Evolutionary conservation across 2,113 vertebrate genomes (phyloP).

Genomic region (Sapayoa aenigma): DNA sequence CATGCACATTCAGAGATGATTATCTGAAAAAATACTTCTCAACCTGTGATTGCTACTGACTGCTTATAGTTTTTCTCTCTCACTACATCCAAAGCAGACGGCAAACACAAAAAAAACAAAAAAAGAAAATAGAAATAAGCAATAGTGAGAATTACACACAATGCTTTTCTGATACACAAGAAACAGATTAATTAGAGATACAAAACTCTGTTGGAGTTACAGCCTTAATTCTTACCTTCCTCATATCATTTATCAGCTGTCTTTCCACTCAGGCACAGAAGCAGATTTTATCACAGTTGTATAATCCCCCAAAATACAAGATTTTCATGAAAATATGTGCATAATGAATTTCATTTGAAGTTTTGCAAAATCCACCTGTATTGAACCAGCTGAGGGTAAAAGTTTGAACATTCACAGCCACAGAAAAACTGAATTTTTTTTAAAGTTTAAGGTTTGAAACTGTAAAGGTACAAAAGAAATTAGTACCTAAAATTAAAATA

Average conservation of each 20-base stretch:
- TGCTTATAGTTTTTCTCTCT: not conserved
- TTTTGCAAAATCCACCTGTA: not conserved
- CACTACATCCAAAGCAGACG: not conserved
- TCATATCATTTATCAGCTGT: not conserved
- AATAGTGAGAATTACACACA: not conserved
- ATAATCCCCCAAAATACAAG: not conserved
- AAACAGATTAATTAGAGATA: not conserved
- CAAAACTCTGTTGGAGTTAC: not conserved
- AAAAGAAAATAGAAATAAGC: not conserved
- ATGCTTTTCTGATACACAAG: not conserved
- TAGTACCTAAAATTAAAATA: conserved; percentile 8
- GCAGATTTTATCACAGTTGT: not conserved
- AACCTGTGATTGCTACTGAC: not conserved
- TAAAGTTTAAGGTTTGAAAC: not conserved
- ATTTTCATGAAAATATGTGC: not conserved
- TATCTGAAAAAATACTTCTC: not conserved
- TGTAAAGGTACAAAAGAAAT: not conserved
- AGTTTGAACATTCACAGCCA: not conserved
- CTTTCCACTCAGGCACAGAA: not conserved
- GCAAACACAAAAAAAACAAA: not conserved
- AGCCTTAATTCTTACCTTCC: not conserved
- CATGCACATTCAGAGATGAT: not conserved
- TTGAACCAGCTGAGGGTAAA: not conserved
- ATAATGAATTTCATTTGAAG: not conserved
- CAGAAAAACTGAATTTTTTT: not conserved